phyloP scores from a whole-genome alignment of 2,888 invertebrate species.

The Amphipoea oculea region DNA sequence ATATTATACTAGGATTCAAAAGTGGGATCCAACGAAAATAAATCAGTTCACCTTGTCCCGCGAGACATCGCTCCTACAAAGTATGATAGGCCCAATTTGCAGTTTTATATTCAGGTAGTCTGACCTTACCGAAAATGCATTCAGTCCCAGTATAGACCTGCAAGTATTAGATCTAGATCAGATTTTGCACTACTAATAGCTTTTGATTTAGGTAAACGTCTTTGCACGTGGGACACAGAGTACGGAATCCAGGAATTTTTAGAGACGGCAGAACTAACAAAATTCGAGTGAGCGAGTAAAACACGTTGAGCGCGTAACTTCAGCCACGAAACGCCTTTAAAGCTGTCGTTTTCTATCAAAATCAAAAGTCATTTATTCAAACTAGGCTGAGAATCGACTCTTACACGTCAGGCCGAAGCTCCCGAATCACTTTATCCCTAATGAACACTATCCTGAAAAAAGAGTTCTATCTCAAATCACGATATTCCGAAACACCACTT shows the following conservation, averaged over 20 bases:
- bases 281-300: background rate
- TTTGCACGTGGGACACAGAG: background rate
- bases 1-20: background rate
- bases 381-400: background rate
- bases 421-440: background rate
- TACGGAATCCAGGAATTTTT: background rate
- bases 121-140: background rate
- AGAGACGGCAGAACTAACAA: no score
- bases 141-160: background rate
- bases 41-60: no score
- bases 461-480: background rate
- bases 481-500: background rate
- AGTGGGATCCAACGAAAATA: no score
- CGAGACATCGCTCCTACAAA: background rate
- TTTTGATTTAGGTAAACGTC: slow-evolving; percentile 5
- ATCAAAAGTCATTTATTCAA: background rate
- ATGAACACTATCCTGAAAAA: background rate
- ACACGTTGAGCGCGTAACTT: background rate
- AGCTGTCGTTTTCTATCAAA: background rate
- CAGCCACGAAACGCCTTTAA: background rate
- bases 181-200: slow-evolving; percentile 1
- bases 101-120: background rate
- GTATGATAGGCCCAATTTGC: background rate
- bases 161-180: background rate
- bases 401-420: background rate